Base-by-base conservation (phyloP, 2,113 vertebrate genomes). In the Poicephalus gulielmi region DNA sequence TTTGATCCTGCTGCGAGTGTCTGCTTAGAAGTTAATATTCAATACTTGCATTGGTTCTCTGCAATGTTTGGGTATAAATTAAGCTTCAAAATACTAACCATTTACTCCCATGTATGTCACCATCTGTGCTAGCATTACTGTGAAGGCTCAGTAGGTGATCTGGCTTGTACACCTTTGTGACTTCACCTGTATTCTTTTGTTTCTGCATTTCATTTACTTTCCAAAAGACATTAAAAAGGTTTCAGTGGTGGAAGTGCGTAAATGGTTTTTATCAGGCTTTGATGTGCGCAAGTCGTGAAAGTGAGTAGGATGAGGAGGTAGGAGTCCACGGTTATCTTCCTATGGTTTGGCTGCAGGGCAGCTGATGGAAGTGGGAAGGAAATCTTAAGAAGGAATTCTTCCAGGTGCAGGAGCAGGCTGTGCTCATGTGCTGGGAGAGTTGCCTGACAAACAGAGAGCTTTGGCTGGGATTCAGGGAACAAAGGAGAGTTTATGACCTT, bases 211-310 rank as follows among this genome's bases (percentile, higher is more conserved):
- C 90, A 86, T 96, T 93, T 92, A 30, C 84, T 95, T 92, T 96
- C 77, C 74, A 63, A 77, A 92, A 94, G 91, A 53, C 19, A 19
- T 73, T 95, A 88, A 92, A 80, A 84, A 88, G 87, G 79, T 96
- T 88, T 69, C 59, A 37, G 82, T 62, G 82, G 71, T 87, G 87
- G 84, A 89, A 87, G 94, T 96, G 70, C 84, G 95, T 95, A 91
- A 89, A 86, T 82, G 91, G 47, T 80, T 94, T 92, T 93, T 93
- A 90, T 94, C 50, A 76, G 93, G 84, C 94, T 96, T 95, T 96
- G 91, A 96, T 96, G 91, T 94, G 89, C 78, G 37, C 84, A 85
- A 66, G 87, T 91, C 62, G 49, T 95, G 95, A 91, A 93, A 95
- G 82, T 3, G 12, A 94, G 93, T 52, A 77, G 93, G 95, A 62